Evolutionary conservation across 2,113 vertebrate species (phyloP).

Genomic region (Channa argus): DNA sequence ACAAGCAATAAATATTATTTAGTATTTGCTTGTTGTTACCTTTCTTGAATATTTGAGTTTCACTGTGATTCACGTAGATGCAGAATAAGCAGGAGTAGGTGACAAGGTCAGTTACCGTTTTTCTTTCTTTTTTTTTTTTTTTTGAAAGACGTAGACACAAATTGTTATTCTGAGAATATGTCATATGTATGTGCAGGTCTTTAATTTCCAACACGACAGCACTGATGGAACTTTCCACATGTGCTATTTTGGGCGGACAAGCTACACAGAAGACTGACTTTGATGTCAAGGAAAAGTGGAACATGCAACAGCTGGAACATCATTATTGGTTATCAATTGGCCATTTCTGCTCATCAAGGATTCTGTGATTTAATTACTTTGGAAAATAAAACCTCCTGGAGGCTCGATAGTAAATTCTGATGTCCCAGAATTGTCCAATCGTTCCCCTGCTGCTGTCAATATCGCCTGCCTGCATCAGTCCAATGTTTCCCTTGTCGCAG

Average conservation of each 20-base stretch:
- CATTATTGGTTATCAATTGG: conserved; percentile 12
- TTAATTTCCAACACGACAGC: neutral
- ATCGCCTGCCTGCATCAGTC: conserved; percentile 1
- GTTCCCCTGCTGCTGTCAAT: neutral
- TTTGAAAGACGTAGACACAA: too few species aligned
- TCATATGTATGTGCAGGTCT: neutral
- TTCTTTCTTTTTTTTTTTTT: too few species aligned
- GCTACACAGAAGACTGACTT: neutral
- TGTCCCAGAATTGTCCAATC: neutral
- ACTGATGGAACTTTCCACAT: conserved; percentile 1
- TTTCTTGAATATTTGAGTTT: too few species aligned
- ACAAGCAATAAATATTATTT: too few species aligned
- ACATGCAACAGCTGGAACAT: conserved; percentile 7
- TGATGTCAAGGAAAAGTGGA: neutral
- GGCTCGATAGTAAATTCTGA: conserved; percentile 15
- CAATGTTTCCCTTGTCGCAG: neutral
- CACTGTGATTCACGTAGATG: too few species aligned
- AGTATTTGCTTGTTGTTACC: too few species aligned
- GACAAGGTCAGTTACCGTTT: too few species aligned
- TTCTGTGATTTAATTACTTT: neutral
- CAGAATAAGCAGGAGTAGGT: too few species aligned
- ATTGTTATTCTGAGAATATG: too few species aligned
- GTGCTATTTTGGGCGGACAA: conserved; percentile 4
- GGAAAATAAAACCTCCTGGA: conserved; percentile 8
- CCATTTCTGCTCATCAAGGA: conserved; percentile 11